Conservation (phyloP, 2,888 invertebrate genomes). For the Patella pellucida region DNA sequence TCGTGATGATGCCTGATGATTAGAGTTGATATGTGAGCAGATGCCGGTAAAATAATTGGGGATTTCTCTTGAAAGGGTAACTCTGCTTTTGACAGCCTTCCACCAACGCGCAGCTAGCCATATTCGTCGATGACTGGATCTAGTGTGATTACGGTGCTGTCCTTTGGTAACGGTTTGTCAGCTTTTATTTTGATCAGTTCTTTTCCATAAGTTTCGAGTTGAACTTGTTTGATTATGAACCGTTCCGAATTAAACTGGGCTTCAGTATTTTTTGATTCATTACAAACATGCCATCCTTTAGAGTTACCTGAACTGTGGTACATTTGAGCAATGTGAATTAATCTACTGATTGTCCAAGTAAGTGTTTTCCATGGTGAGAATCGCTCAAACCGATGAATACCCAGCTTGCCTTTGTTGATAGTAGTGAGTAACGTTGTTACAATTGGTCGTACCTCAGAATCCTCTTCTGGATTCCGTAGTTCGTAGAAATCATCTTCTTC, state of each 20-base stretch:
- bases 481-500: not conserved
- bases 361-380: conserved; percentile 19
- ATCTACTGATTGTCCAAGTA: not conserved
- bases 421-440: not conserved
- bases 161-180: not conserved
- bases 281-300: not conserved
- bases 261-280: not conserved
- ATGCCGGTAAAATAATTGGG: conserved; percentile 26
- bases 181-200: not conserved
- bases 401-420: not conserved
- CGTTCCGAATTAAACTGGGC: not conserved
- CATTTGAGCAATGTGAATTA: not conserved
- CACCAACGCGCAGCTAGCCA: conserved; percentile 17
- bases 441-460: conserved; percentile 25
- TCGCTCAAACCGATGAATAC: not conserved
- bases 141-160: not conserved
- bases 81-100: not conserved
- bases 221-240: conserved; percentile 13
- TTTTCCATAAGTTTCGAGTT: conserved; percentile 7
- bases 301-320: not conserved
- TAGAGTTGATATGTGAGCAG: conserved; percentile 14
- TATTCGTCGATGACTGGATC: conserved; percentile 17
- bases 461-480: conserved; percentile 20
- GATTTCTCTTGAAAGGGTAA: conserved; percentile 21
- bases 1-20: conserved; percentile 27